Evolutionary conservation across 2,113 vertebrate species (phyloP), one percentile per base, ranked within the genome.

Genomic region (Seriola quinqueradiata): DNA sequence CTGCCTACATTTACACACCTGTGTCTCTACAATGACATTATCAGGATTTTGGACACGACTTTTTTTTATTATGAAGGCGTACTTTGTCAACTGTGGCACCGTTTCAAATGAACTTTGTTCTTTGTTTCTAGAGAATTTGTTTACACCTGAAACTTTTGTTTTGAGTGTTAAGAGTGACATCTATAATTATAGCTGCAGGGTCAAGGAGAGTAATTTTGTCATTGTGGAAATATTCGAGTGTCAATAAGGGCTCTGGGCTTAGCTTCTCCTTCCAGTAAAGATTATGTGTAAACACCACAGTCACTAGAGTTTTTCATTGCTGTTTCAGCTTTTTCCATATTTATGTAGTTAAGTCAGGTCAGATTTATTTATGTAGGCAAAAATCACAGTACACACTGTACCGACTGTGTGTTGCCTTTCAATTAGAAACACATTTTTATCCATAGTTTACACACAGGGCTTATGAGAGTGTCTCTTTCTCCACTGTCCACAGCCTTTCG

Each of bases 401-500:
- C 42, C 11, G 40, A 10, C 36, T 79, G 40, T 46, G 40, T 46
- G 46, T 65, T 72, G 54, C 64, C 21, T 61, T 67, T 58, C 10
- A 66, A 16, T 42, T 73, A 16, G 16, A 59, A 67, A 66, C 23
- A 59, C 34, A 32, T 52, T 82, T 81, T 40, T 11, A 28, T 11
- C 11, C 16, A 14, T 28, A 28, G 4, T 32, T 42, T 32, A 40
- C 52, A 19, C 21, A 25, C 34, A 44, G 4, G 9, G 44, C 48
- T 88, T 16, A 57, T 32, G 17, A 14, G 1, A 46, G n/a, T 8
- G 9, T 65, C 40, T 73, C 10, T 40, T 61, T 75, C 42, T 72
- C 16, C 17, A 1, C 36, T 55, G 1, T 84, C 68, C 72, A 2
- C 89, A 99, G 98, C 98, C 98, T 1, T 99, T 99, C 28, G 97